Conservation (phyloP, 2,888 invertebrate species). For the Leucania comma region DNA sequence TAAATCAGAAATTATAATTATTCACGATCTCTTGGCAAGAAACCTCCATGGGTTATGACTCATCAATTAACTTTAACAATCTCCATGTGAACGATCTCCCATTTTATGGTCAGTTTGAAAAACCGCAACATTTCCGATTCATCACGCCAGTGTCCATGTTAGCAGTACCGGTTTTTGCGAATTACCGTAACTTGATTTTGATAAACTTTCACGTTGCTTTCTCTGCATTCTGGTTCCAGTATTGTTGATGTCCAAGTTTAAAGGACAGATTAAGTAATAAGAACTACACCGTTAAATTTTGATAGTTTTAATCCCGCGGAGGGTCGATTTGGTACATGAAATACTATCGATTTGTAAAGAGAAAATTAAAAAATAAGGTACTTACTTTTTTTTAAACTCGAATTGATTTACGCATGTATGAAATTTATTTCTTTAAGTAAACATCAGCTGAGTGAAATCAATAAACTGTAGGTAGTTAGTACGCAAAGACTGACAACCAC, state of each 20-base stretch:
- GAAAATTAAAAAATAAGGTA: no score
- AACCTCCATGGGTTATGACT: background rate
- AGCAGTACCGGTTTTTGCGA: constrained; percentile 37
- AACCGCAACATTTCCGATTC: constrained; percentile 33
- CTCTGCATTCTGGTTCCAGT: constrained; percentile 23
- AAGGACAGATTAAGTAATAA: constrained; percentile 6
- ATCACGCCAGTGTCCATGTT: constrained; percentile 33
- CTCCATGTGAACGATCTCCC: background rate
- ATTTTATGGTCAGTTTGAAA: constrained; percentile 28
- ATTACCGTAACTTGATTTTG: constrained; percentile 44
- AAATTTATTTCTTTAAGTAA: no score
- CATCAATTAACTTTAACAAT: background rate
- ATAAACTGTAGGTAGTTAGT: no score
- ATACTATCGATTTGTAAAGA: no score
- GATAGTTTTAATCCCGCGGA: no score
- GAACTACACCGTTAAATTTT: no score
- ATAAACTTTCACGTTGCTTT: constrained; percentile 48
- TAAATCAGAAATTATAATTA: background rate
- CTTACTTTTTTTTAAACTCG: no score
- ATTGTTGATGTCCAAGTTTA: background rate
- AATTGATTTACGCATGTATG: no score
- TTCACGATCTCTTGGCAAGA: no score
- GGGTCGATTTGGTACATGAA: no score
- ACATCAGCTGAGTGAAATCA: no score
- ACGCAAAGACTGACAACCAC: no score